Evolutionary conservation across 1,140 invertebrate species (phyloP).

Genomic region (Ceratitis capitata): DNA sequence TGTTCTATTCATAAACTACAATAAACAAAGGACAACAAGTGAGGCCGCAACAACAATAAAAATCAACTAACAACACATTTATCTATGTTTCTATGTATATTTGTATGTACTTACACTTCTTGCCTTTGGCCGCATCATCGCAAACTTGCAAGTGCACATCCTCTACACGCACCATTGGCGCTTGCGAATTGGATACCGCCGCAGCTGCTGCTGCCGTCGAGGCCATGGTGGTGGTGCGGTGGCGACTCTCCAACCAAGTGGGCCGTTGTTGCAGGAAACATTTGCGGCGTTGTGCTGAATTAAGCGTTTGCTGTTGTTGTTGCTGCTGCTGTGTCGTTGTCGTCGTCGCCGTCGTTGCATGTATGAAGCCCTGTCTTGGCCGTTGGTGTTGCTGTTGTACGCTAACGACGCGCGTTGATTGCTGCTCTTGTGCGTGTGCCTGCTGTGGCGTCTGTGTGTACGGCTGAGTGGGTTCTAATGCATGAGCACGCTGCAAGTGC

Average conservation of each 20-base stretch:
- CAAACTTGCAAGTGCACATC: constrained; percentile 56
- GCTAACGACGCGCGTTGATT: not conserved
- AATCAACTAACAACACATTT: not conserved
- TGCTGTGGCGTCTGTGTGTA: not conserved
- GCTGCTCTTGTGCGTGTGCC: constrained; percentile 27
- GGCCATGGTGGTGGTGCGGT: constrained; percentile 20
- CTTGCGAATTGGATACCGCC: not conserved
- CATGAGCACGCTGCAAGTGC: constrained; percentile 56
- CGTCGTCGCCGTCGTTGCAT: not conserved
- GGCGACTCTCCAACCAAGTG: constrained; percentile 4
- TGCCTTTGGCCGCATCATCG: constrained; percentile 39
- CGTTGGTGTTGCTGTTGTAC: constrained; percentile 12
- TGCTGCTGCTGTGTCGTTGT: constrained; percentile 1
- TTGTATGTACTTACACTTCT: constrained; percentile 39
- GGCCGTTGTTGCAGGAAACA: constrained; percentile 33
- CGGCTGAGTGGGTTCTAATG: not conserved
- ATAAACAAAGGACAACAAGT: not conserved
- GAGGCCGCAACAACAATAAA: constrained; percentile 6
- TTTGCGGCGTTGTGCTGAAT: constrained; percentile 13
- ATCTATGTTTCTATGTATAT: too few relatives aligned
- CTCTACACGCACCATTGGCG: constrained; percentile 50
- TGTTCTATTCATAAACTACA: constrained; percentile 15
- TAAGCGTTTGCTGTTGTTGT: not conserved
- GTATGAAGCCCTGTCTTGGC: not conserved
- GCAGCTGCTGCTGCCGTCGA: not conserved